phyloP scores from a whole-genome alignment of 2,888 invertebrate genomes.

The Leucophora obtusa region DNA sequence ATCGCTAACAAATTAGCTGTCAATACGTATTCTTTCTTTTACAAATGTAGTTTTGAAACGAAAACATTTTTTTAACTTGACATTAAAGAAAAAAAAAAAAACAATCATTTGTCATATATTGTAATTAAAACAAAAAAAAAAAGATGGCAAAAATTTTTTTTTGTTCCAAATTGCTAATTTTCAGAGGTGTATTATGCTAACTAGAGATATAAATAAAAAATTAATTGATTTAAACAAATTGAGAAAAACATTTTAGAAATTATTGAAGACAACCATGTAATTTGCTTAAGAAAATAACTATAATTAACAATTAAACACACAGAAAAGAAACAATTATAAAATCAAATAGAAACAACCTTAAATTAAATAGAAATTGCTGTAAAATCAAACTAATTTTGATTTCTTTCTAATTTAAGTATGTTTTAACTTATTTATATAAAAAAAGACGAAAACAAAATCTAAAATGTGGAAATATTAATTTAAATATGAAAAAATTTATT shows the following conservation, averaged over 20 bases:
- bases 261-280: background rate
- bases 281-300: background rate
- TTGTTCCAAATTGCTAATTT: background rate
- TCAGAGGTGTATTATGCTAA: background rate
- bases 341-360: too few species aligned
- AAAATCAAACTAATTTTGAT: too few species aligned
- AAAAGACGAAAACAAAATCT: too few species aligned
- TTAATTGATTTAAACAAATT: background rate
- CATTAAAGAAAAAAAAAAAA: background rate
- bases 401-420: too few species aligned
- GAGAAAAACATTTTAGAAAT: background rate
- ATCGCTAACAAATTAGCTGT: conserved; percentile 61
- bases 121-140: background rate
- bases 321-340: too few species aligned
- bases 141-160: background rate
- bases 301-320: background rate
- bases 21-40: conserved; percentile 30
- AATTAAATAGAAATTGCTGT: too few species aligned
- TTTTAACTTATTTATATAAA: too few species aligned
- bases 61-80: background rate
- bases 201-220: background rate
- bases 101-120: background rate
- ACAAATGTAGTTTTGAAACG: background rate
- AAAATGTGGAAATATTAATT: too few species aligned
- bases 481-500: too few species aligned